A percentile compares a stretch with the other conserved stretches of the same genome.
These are phyloP conservation scores for Caenorhabditis sp. DNA, from an alignment of 2,888 invertebrate genomes.

Conservation along the genomic window DNA sequence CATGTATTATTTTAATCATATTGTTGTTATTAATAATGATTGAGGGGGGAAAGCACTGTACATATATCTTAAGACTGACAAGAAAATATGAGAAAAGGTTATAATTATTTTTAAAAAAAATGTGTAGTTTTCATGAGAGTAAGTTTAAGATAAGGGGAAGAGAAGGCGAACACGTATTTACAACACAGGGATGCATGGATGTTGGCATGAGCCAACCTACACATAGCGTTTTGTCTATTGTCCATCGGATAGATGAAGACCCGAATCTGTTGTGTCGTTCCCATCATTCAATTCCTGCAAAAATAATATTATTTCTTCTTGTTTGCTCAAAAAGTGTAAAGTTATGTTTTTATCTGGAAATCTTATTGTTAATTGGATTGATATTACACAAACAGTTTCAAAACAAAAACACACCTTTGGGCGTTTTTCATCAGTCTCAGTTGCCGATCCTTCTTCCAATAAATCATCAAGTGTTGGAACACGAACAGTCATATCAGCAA, in stretches of 20 bases:
- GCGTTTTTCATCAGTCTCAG: constrained; percentile 43
- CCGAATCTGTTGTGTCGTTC: constrained; percentile 57
- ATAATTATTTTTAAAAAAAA: constrained; percentile 29
- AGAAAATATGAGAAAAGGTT: constrained; percentile 9
- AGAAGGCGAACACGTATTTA: constrained; percentile 36
- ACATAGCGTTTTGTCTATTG: constrained; percentile 9
- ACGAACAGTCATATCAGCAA: constrained; percentile 66
- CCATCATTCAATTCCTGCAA: constrained; percentile 55
- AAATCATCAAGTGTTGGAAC: constrained; percentile 46
- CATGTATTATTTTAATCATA: not conserved
- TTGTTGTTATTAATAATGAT: not conserved
- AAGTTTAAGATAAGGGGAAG: constrained; percentile 21
- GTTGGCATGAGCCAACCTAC: no score
- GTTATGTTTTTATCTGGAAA: not conserved
- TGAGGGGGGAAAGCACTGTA: constrained; percentile 39
- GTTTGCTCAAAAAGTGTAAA: not conserved
- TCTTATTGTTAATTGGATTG: no score
- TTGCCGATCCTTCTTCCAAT: constrained; percentile 42
- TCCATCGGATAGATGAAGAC: constrained; percentile 49
- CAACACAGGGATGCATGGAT: constrained; percentile 22
- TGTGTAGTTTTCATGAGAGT: constrained; percentile 17
- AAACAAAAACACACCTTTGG: constrained; percentile 27
- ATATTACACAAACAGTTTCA: no score
- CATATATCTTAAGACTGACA: constrained; percentile 10
- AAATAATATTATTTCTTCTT: not conserved